Percentiles rank a stretch among this genome's conserved stretches.
Evolutionary conservation across 1,140 invertebrate genomes (phyloP).

Genomic region (Caerostris darwini): DNA sequence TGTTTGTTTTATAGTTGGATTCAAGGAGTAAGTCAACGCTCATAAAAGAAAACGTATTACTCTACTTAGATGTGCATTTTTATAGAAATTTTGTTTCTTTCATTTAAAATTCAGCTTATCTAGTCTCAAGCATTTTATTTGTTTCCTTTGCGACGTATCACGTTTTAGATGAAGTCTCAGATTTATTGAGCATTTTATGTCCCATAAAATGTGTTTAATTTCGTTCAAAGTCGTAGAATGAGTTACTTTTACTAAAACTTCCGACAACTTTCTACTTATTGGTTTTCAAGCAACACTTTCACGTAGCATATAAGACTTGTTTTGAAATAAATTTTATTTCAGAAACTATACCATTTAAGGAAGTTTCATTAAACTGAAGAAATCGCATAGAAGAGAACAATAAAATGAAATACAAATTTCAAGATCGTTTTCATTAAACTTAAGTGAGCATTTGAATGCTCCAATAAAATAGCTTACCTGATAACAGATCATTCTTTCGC

Average conservation of each 20-base stretch:
- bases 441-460: constrained; percentile 21
- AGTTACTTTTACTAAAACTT: constrained; percentile 62
- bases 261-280: constrained; percentile 45
- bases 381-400: constrained; percentile 36
- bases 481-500: constrained; percentile 16
- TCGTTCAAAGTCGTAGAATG: constrained; percentile 54
- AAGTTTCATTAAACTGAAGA: constrained; percentile 52
- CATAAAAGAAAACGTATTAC: constrained; percentile 33
- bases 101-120: constrained; percentile 43
- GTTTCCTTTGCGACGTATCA: constrained; percentile 20
- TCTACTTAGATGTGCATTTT: neutral
- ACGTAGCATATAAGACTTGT: constrained; percentile 42
- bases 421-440: constrained; percentile 53
- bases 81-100: constrained; percentile 32
- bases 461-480: constrained; percentile 32
- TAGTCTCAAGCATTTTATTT: constrained; percentile 33
- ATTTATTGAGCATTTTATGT: constrained; percentile 64
- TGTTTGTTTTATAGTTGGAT: constrained; percentile 3
- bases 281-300: constrained; percentile 48
- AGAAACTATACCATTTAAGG: constrained; percentile 32
- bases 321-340: constrained; percentile 54
- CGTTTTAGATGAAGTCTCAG: constrained; percentile 46
- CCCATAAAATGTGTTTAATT: constrained; percentile 67
- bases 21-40: constrained; percentile 15
- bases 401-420: constrained; percentile 50